A percentile compares a stretch with the other conserved stretches of the same genome.
Conservation (phyloP, 1,140 invertebrate species). For the Stegodyphus mimosarum region DNA sequence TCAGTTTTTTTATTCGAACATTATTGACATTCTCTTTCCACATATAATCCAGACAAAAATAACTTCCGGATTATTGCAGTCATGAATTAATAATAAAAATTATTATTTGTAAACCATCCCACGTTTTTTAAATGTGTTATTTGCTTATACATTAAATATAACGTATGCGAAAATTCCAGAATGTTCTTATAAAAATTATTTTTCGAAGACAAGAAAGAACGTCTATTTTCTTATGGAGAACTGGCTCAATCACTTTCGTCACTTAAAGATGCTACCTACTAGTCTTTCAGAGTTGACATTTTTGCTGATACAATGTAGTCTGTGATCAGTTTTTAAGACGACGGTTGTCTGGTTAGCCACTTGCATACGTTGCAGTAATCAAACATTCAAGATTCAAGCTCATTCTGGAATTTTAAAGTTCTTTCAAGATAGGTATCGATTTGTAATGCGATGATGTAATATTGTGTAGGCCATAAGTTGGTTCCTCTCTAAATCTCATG, state of each 20-base stretch:
- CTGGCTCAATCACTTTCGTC: background rate
- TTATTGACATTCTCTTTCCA: no score
- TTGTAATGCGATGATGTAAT: no score
- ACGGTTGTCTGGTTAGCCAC: background rate
- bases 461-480: no score
- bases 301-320: background rate
- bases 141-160: background rate
- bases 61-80: no score
- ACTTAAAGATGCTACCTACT: background rate
- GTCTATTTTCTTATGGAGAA: background rate
- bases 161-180: background rate
- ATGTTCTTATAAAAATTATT: background rate
- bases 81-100: no score
- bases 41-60: no score
- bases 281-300: background rate
- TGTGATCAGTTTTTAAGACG: background rate
- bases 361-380: background rate
- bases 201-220: background rate
- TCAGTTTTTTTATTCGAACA: no score
- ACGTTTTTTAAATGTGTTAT: background rate
- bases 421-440: background rate
- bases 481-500: no score
- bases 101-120: no score
- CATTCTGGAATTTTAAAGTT: background rate
- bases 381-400: background rate